Percentiles rank a stretch among this genome's conserved stretches.
Evolutionary conservation across 2,888 invertebrate species (phyloP).

Genomic region (Cryptus armator): DNA sequence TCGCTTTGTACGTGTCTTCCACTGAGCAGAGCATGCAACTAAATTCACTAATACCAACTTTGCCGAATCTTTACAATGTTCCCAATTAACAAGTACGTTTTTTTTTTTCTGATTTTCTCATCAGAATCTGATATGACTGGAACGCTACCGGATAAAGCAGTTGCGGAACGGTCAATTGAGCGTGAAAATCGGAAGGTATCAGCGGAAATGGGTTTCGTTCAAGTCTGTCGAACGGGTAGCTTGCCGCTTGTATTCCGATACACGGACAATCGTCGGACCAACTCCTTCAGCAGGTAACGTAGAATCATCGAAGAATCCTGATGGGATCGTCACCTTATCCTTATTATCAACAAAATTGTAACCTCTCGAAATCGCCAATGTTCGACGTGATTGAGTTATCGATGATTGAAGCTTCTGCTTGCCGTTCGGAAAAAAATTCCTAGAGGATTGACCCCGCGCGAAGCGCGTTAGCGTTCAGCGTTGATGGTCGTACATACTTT

Average conservation of each 20-base stretch:
- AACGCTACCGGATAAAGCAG: not conserved
- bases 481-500: slow-evolving; percentile 34
- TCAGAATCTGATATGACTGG: not conserved
- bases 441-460: slow-evolving; percentile 14
- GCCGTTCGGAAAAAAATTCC: not conserved
- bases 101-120: not conserved
- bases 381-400: not conserved
- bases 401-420: not conserved
- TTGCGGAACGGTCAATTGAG: slow-evolving; percentile 47
- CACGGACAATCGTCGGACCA: not conserved
- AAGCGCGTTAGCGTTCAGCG: not conserved
- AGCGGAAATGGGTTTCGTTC: slow-evolving; percentile 49
- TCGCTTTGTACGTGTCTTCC: slow-evolving; percentile 47
- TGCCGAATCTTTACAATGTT: not conserved
- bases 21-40: slow-evolving; percentile 15
- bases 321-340: slow-evolving; percentile 1
- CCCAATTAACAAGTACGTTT: not conserved
- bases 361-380: not conserved
- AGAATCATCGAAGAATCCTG: not conserved
- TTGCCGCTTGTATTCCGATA: not conserved
- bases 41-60: not conserved
- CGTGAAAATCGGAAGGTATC: slow-evolving; percentile 41
- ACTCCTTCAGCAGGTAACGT: slow-evolving; percentile 13
- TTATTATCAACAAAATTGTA: slow-evolving; percentile 17
- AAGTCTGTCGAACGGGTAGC: slow-evolving; percentile 50